These are phyloP conservation scores for Scaptomyza tumidula DNA, from an alignment of 2,888 invertebrate species.

Conservation along the genomic window DNA sequence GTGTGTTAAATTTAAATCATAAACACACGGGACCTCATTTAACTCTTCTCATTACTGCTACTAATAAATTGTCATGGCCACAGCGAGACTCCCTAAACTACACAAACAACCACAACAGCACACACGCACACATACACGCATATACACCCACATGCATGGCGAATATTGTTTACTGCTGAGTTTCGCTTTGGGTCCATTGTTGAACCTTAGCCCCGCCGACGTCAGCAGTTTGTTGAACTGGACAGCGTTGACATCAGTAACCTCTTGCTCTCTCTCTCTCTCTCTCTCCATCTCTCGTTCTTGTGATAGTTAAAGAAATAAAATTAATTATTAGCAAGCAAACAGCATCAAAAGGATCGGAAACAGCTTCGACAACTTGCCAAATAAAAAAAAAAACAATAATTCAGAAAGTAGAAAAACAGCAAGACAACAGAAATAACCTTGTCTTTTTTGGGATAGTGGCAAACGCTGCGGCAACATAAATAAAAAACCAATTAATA, in stretches of 20 bases:
- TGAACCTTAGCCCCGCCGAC: conserved; percentile 14
- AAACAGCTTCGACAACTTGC: conserved; percentile 36
- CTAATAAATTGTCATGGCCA: conserved; percentile 74
- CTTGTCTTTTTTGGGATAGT: conserved; percentile 12
- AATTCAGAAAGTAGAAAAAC: conserved; percentile 2
- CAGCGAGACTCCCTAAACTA: conserved; percentile 34
- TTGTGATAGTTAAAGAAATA: conserved; percentile 16
- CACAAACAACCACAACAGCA: conserved; percentile 4
- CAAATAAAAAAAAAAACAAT: conserved; percentile 23
- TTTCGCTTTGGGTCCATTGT: conserved; percentile 32
- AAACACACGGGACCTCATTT: conserved; percentile 72
- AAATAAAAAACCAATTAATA: conserved; percentile 79
- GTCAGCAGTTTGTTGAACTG: conserved; percentile 68
- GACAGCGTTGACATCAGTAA: conserved; percentile 39
- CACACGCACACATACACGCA: conserved; percentile 2
- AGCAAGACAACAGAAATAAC: background rate
- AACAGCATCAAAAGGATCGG: background rate
- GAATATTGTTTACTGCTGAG: conserved; percentile 24
- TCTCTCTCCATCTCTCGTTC: conserved; percentile 6
- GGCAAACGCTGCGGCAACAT: conserved; percentile 47
- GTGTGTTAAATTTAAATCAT: conserved; percentile 70
- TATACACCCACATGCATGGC: conserved; percentile 11
- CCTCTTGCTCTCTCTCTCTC: conserved; percentile 8
- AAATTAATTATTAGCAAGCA: conserved; percentile 48
- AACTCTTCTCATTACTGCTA: conserved; percentile 76